These are phyloP conservation scores for Pao palembangensis DNA, from an alignment of 2,113 vertebrate species.

Conservation along the genomic window DNA sequence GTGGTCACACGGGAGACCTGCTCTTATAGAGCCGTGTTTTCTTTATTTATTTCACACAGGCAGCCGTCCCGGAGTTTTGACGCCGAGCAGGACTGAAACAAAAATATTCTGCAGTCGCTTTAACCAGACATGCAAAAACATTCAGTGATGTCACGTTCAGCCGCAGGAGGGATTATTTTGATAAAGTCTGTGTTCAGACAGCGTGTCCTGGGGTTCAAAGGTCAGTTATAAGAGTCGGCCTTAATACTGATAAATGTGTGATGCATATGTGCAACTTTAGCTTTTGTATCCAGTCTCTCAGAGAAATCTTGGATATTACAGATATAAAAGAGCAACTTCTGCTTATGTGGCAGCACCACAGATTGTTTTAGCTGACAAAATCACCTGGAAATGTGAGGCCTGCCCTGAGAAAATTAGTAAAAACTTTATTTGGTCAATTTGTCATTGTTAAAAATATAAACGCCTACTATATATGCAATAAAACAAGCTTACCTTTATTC, in stretches of 20 bases:
- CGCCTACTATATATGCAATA: background rate
- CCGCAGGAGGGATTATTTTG: slow-evolving; percentile 8
- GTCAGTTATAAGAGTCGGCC: too few species aligned
- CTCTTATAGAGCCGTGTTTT: slow-evolving; percentile 28
- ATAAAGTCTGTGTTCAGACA: slow-evolving; percentile 10
- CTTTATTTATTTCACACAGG: slow-evolving; percentile 21
- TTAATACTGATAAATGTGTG: too few species aligned
- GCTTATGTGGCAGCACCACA: too few species aligned
- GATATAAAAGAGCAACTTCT: too few species aligned
- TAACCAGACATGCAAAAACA: slow-evolving; percentile 32
- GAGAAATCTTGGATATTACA: too few species aligned
- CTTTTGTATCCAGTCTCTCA: too few species aligned
- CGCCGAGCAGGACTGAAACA: slow-evolving; percentile 15
- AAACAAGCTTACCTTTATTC: too few species aligned
- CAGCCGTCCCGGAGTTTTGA: slow-evolving; percentile 21
- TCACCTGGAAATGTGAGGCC: background rate
- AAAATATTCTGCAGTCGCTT: slow-evolving; percentile 22
- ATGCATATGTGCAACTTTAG: too few species aligned
- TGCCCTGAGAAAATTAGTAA: too few species aligned
- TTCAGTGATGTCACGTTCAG: slow-evolving; percentile 5
- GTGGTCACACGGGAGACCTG: slow-evolving; percentile 41
- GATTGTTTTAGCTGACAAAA: background rate
- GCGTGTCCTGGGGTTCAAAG: too few species aligned
- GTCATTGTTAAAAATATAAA: background rate
- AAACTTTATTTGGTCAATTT: background rate